Evolutionary conservation across 2,113 vertebrate genomes (phyloP), one percentile per base, ranked within the genome.

Genomic region (Phoenicopterus ruber): DNA sequence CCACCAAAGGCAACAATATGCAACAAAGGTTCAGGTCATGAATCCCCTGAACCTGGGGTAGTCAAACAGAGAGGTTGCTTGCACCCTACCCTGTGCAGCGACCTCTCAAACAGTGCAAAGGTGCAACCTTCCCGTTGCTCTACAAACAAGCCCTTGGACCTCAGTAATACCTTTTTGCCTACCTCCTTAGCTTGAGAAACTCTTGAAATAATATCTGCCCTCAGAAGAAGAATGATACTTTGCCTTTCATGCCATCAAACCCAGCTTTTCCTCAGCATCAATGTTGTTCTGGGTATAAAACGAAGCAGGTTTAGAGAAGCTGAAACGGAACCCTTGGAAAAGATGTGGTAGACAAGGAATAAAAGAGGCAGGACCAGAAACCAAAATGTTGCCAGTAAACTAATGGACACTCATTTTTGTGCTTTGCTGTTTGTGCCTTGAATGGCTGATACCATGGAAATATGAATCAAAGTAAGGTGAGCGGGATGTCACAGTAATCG

Each of bases 401-500:
- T 69, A 57, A 82, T 38, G 49, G 31, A 32, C 17, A 7, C 10
- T 87, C 19, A 46, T 63, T 91, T 87, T 11, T 67, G 61, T 91
- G 82, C 47, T 91, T 67, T 76, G 44, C 47, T 87, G 24, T 61
- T 79, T 96, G 40, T 82, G 38, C 40, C 93, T 84, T 80, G 58
- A 91, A 72, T 82, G 40, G 36, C 40, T 94, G 70, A 82, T 66
- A 38, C 6, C 28, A 54, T 2, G 6, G 58, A 85, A 91, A 94
- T 94, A 73, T 26, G 52, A 82, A 86, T 87, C 69, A 76, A 63
- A 65, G 20, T 57, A 83, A 88, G 76, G 32, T 93, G 54, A 93
- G 46, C 0, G 1, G 80, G 73, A 80, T 94, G 91, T 94, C 93
- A 91, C 65, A n/a, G 70, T 91, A 93, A 95, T 89, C 95, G 94